A percentile compares a stretch with the other conserved stretches of the same genome.
These are phyloP conservation scores for Adelges cooleyi DNA, from an alignment of 1,140 invertebrate genomes.

Conservation along the genomic window DNA sequence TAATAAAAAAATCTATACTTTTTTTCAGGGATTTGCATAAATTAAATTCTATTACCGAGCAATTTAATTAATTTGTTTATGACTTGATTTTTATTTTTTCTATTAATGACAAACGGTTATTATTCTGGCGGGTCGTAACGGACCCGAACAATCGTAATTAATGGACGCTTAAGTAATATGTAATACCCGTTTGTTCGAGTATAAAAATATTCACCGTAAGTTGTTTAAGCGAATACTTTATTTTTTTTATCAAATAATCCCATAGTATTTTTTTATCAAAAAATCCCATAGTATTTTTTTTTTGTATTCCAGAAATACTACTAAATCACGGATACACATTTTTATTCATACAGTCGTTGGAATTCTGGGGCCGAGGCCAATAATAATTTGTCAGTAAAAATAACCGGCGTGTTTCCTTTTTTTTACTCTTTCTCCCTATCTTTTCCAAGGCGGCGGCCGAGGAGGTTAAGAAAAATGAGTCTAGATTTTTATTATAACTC, in stretches of 20 bases:
- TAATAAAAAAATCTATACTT: no score
- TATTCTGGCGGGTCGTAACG: no score
- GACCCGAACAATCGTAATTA: neutral
- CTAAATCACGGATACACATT: neutral
- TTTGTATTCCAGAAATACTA: neutral
- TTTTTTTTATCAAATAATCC: no score
- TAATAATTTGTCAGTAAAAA: constrained; percentile 21
- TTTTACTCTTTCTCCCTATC: neutral
- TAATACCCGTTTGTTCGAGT: neutral
- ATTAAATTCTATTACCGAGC: no score
- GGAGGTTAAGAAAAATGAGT: constrained; percentile 8
- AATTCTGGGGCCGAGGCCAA: neutral
- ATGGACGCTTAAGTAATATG: neutral
- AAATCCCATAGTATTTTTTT: neutral
- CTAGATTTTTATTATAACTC: constrained; percentile 24
- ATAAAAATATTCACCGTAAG: neutral
- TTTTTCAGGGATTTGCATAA: no score
- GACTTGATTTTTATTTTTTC: no score
- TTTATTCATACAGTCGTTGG: neutral
- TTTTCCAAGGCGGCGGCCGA: no score
- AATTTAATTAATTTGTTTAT: no score
- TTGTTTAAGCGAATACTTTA: neutral
- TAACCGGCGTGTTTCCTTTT: neutral
- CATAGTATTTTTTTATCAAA: neutral
- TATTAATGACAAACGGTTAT: no score